phyloP scores from a whole-genome alignment of 2,888 invertebrate species.

The Sisyra nigra region DNA sequence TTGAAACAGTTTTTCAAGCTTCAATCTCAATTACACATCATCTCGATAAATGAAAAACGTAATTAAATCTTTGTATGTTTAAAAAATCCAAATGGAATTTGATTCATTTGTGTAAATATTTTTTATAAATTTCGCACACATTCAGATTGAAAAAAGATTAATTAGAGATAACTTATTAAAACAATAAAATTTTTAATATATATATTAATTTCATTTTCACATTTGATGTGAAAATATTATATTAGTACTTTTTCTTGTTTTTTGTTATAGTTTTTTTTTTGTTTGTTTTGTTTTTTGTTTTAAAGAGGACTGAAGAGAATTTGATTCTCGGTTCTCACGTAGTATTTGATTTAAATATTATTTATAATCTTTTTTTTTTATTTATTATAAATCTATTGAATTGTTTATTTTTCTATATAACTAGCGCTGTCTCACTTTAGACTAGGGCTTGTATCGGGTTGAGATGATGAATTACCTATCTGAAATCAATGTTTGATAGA shows the following conservation, averaged over 20 bases:
- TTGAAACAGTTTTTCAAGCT: too few species aligned
- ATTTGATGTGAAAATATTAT: neutral
- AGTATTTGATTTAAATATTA: conserved; percentile 5
- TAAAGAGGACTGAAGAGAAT: neutral
- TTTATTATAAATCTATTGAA: conserved; percentile 8
- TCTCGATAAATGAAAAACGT: neutral
- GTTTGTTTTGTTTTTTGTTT: neutral
- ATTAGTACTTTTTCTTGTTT: neutral
- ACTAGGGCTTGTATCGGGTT: conserved; percentile 9
- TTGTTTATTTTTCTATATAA: conserved; percentile 9
- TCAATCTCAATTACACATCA: neutral
- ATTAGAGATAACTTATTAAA: too few species aligned
- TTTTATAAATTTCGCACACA: neutral
- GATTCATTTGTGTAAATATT: neutral
- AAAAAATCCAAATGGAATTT: too few species aligned
- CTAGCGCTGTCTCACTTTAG: conserved; percentile 9
- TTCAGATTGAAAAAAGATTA: too few species aligned
- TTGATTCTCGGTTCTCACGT: neutral
- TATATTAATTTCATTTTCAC: neutral
- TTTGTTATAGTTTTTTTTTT: neutral
- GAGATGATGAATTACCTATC: conserved; percentile 9
- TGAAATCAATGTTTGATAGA: conserved; percentile 1
- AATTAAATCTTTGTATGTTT: too few species aligned
- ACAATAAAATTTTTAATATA: too few species aligned
- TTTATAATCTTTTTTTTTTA: conserved; percentile 5